phyloP scores from a whole-genome alignment of 2,888 invertebrate species.

The Iphiclides podalirius region DNA sequence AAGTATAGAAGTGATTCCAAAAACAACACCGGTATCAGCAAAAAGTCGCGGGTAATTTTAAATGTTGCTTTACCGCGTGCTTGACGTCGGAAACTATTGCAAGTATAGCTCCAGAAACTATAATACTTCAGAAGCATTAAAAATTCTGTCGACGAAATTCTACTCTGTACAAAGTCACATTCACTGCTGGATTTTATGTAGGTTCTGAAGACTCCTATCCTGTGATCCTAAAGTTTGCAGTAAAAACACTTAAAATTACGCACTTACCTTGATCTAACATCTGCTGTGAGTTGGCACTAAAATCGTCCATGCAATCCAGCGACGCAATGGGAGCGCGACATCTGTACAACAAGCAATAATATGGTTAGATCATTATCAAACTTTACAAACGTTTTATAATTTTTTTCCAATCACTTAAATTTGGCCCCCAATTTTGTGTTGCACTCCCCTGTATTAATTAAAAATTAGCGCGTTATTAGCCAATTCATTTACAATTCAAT shows the following conservation, averaged over 20 bases:
- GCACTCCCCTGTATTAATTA: background rate
- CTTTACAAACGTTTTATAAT: background rate
- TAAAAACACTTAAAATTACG: background rate
- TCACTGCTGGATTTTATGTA: too few species aligned
- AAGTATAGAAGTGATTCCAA: too few species aligned
- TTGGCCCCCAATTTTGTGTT: background rate
- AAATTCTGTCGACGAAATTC: too few species aligned
- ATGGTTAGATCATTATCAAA: background rate
- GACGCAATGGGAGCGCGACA: constrained; percentile 96
- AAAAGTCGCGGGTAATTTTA: too few species aligned
- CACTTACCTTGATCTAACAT: constrained; percentile 74
- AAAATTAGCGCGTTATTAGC: too few species aligned
- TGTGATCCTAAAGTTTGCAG: background rate
- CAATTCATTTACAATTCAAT: too few species aligned
- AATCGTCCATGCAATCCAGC: constrained; percentile 96
- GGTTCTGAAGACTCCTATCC: background rate
- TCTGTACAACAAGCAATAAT: constrained; percentile 63
- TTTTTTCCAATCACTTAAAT: background rate
- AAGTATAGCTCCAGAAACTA: too few species aligned
- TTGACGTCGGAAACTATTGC: too few species aligned
- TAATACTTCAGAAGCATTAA: too few species aligned
- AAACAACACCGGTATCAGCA: too few species aligned
- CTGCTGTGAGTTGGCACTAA: constrained; percentile 83
- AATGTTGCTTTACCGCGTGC: too few species aligned
- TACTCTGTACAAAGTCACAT: too few species aligned